Evolutionary conservation across 92 coral and sea anemone genomes (phyloP).

Genomic region (Plumapathes pennacea): DNA sequence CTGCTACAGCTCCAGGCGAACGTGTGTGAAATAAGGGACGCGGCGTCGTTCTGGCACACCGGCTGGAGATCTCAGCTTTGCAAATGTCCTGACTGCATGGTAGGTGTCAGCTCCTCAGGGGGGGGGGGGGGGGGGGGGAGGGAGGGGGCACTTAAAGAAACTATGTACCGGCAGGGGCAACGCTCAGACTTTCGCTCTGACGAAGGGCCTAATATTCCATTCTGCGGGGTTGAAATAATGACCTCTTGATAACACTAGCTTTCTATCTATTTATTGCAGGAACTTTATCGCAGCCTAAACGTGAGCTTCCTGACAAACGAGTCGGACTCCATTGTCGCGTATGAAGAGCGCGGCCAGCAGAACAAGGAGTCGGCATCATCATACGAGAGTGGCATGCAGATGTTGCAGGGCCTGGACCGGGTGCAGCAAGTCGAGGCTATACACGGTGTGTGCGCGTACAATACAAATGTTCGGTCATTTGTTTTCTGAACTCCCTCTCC

Average conservation of each 20-base stretch:
- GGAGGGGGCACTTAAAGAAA: too few species aligned
- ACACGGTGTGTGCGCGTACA: slow-evolving; percentile 58
- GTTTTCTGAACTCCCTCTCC: not conserved
- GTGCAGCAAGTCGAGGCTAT: slow-evolving; percentile 90
- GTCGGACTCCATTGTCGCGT: slow-evolving; percentile 81
- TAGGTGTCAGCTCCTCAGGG: too few species aligned
- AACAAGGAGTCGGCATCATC: slow-evolving; percentile 51
- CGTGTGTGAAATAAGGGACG: slow-evolving; percentile 16
- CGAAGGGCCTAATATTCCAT: too few species aligned
- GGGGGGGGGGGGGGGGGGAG: too few species aligned
- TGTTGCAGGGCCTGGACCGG: slow-evolving; percentile 79
- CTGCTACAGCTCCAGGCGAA: slow-evolving; percentile 62
- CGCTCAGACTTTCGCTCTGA: too few species aligned
- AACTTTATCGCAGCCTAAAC: slow-evolving; percentile 60
- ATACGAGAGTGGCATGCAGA: slow-evolving; percentile 95
- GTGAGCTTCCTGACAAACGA: slow-evolving; percentile 78
- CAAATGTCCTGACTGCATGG: slow-evolving; percentile 73
- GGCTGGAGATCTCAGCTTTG: slow-evolving; percentile 93
- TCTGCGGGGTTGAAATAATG: too few species aligned
- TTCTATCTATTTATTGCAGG: slow-evolving; percentile 23
- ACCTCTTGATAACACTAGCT: too few species aligned
- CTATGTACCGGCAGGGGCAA: too few species aligned
- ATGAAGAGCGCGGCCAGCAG: slow-evolving; percentile 81
- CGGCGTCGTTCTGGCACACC: slow-evolving; percentile 75
- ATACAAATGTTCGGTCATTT: not conserved